Evolutionary conservation across 2,113 vertebrate species (phyloP), one percentile per base, ranked within the genome.

Genomic region (Ifrita kowaldi): DNA sequence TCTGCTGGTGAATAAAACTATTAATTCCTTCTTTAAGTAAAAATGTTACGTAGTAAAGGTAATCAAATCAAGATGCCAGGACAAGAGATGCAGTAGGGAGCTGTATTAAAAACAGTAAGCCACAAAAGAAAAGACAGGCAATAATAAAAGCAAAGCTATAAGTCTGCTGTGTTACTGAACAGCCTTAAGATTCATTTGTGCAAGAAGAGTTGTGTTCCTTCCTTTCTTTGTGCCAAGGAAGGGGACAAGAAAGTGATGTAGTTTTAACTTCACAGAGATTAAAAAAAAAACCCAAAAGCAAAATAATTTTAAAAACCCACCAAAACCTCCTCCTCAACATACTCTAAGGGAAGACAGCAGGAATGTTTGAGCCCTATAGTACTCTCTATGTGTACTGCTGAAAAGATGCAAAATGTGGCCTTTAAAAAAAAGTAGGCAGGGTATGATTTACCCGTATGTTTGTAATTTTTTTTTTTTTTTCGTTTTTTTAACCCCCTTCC

Each of bases 361-460:
- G 53, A 81, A 50, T 17, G 23, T 64, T 20, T 50, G 30, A 89
- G 12, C 27, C 12, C 7, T 57, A 4, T 6, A 52, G 6, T 20
- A 39, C 4, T 39, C 37, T n/a, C 7, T n/a, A 24, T 1, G 1
- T 18, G 3, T 3, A 78, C 32, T 14, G 32, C 26, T 42, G 73
- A 57, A 70, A 70, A 7, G 3, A 62, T 6, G 13, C 11, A 63
- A 47, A 92, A 68, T 0, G 0, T 0, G 3, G 49, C 30, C 49
- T 90, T 65, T 22, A 21, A 22, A 68, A 57, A 33, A 46, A 32
- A 28, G 28, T 3, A 49, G 37, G 22, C 15, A 65, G 11, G 0
- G 0, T 59, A 47, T 15, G 17, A 57, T 4, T 59, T 46, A 50
- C 17, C 39, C 63, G 13, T 28, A 24, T 16, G 11, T 41, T 26